Percentiles rank a stretch among this genome's conserved stretches.
phyloP scores from a whole-genome alignment of 2,888 invertebrate genomes.

The Trisateles emortualis region DNA sequence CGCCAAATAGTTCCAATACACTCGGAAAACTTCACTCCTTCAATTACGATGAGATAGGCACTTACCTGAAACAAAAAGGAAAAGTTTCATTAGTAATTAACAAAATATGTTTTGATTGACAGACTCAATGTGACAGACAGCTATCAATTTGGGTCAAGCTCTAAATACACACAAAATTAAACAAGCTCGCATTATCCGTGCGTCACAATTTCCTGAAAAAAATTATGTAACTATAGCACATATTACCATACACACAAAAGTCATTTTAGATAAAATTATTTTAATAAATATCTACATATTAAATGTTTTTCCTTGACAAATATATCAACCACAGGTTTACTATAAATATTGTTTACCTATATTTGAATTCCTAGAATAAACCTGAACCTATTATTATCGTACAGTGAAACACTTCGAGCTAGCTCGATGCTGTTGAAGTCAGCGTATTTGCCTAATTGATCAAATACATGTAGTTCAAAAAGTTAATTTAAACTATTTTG shows the following conservation, averaged over 20 bases:
- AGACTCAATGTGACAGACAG: slow-evolving; percentile 9
- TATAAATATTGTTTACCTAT: slow-evolving; percentile 28
- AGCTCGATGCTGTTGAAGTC: slow-evolving; percentile 79
- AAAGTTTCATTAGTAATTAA: slow-evolving; percentile 18
- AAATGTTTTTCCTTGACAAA: slow-evolving; percentile 2
- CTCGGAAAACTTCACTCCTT: no score
- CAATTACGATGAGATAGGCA: slow-evolving; percentile 14
- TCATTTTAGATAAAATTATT: no score
- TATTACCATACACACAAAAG: neutral
- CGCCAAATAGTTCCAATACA: no score
- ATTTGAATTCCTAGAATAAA: slow-evolving; percentile 58
- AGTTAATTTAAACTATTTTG: slow-evolving; percentile 45
- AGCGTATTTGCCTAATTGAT: slow-evolving; percentile 87
- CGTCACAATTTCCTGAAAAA: slow-evolving; percentile 18
- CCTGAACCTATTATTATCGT: slow-evolving; percentile 71
- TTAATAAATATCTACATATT: no score
- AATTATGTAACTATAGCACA: neutral
- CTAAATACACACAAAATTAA: slow-evolving; percentile 30
- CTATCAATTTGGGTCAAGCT: slow-evolving; percentile 36
- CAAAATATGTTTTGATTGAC: slow-evolving; percentile 13
- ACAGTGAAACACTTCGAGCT: slow-evolving; percentile 78
- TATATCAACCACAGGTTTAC: no score
- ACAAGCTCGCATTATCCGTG: slow-evolving; percentile 16
- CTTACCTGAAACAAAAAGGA: slow-evolving; percentile 70
- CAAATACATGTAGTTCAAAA: slow-evolving; percentile 83